Evolutionary conservation across 2,797 vertebrate genomes (phyloP).

Genomic region (Enteromius trimaculatus): DNA sequence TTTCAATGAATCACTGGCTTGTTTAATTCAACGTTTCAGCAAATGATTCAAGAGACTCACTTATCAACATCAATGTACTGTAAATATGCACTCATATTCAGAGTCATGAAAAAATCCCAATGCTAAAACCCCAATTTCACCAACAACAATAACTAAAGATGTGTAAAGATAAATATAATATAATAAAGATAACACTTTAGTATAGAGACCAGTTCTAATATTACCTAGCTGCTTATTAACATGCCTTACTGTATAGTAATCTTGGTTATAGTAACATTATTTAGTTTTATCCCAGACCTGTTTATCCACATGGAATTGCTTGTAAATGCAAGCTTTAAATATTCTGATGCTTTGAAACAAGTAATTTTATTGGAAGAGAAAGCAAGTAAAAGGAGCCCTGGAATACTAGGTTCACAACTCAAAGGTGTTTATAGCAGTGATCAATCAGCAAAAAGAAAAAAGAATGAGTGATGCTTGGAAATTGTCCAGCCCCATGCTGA

Average conservation of each 20-base stretch:
- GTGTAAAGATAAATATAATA: background rate
- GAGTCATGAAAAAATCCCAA: background rate
- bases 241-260: background rate
- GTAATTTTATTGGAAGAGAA: conserved; percentile 3
- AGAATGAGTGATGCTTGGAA: conserved; percentile 47
- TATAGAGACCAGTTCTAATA: too few relatives aligned
- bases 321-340: conserved; percentile 35
- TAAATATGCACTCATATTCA: background rate
- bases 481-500: conserved; percentile 40
- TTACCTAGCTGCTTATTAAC: too few relatives aligned
- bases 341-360: conserved; percentile 27
- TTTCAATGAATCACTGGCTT: background rate
- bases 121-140: background rate
- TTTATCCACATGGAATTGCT: background rate
- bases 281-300: background rate
- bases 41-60: background rate
- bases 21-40: background rate
- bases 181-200: background rate
- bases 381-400: background rate
- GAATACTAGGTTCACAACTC: conserved; percentile 42
- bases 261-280: background rate
- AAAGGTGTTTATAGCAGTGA: conserved; percentile 39
- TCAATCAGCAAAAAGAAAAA: conserved; percentile 53
- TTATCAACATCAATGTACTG: background rate
- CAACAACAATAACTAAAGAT: background rate